Percentiles rank a stretch among this genome's conserved stretches.
phyloP scores from a whole-genome alignment of 2,888 invertebrate genomes.

The Drosophila differens region DNA sequence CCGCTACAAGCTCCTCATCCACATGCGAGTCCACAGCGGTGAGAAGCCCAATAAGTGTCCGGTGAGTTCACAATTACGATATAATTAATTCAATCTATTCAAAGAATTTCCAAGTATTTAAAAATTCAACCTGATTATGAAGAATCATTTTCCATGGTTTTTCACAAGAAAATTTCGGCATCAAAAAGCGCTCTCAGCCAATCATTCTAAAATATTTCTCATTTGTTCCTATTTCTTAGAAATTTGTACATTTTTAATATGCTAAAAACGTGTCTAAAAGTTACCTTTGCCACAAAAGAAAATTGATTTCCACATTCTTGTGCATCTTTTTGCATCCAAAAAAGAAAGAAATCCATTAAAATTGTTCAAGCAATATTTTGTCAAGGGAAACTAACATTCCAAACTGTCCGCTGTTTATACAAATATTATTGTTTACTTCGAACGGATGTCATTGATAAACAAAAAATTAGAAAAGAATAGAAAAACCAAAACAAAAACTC shows the following conservation, averaged over 20 bases:
- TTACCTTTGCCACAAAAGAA: background rate
- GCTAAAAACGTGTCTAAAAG: background rate
- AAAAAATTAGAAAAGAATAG: background rate
- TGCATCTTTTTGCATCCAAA: background rate
- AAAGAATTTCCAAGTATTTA: background rate
- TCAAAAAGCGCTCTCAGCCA: too few species aligned
- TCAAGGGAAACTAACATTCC: background rate
- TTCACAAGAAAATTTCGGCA: background rate
- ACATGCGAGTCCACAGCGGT: constrained; percentile 97
- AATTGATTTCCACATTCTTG: background rate
- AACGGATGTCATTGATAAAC: constrained; percentile 7
- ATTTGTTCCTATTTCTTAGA: background rate
- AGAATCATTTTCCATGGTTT: background rate
- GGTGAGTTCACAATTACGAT: constrained; percentile 88
- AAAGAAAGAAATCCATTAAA: background rate
- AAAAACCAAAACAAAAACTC: background rate
- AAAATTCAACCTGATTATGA: background rate
- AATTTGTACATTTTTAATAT: too few species aligned
- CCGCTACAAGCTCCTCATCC: constrained; percentile 96
- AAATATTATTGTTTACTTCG: constrained; percentile 28
- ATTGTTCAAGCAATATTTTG: background rate
- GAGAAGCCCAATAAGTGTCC: constrained; percentile 99
- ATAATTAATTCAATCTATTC: background rate
- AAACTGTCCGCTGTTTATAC: constrained; percentile 3
- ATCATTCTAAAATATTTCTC: too few species aligned